These are phyloP conservation scores for Mesoligia furuncula DNA, from an alignment of 2,888 invertebrate genomes.

Conservation along the genomic window DNA sequence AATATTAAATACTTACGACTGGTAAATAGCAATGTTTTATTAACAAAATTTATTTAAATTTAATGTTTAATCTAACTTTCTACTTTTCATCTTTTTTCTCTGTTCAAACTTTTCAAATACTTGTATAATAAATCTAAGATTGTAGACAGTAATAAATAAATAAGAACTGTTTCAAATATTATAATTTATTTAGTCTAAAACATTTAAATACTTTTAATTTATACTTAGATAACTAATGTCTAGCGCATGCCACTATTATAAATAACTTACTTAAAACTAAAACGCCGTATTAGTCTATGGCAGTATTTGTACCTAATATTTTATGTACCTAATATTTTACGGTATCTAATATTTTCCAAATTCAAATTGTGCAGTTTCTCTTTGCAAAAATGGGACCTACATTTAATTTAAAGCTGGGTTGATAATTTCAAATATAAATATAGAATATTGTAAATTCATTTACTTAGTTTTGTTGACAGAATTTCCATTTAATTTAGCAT, in stretches of 20 bases:
- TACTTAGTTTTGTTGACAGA: background rate
- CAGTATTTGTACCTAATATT: background rate
- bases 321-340: too few relatives aligned
- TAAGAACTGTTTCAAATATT: slow-evolving; percentile 9
- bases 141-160: slow-evolving; percentile 32
- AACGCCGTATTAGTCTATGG: background rate
- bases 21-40: background rate
- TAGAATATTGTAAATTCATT: background rate
- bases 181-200: slow-evolving; percentile 51
- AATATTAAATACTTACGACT: background rate
- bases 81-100: background rate
- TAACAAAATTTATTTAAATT: background rate
- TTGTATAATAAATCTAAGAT: background rate
- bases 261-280: slow-evolving; percentile 58
- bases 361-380: too few relatives aligned
- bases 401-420: too few relatives aligned
- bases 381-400: too few relatives aligned
- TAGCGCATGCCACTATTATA: slow-evolving; percentile 9
- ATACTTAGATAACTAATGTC: slow-evolving; percentile 13
- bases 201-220: slow-evolving; percentile 49
- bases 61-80: background rate
- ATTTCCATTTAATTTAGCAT: background rate
- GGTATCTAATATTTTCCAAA: too few relatives aligned
- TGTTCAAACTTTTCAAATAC: background rate
- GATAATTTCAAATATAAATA: too few relatives aligned